phyloP scores from a whole-genome alignment of 2,113 vertebrate genomes.

The Malurus melanocephalus region DNA sequence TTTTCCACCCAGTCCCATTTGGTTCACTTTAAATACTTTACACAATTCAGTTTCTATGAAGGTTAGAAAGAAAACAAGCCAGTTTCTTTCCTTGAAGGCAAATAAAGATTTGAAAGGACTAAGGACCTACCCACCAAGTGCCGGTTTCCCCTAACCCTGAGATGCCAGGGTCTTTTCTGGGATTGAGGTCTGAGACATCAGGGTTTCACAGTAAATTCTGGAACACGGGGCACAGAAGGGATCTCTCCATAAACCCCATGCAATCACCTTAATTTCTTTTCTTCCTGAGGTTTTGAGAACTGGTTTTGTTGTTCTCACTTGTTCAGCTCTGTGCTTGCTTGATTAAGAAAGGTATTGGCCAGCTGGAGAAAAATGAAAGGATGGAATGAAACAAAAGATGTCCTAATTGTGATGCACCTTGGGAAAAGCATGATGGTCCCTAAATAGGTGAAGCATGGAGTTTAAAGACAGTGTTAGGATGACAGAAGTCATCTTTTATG shows the following conservation, averaged over 20 bases:
- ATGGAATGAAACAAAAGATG: neutral
- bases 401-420: neutral
- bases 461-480: neutral
- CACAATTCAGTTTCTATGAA: neutral
- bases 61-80: neutral
- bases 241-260: neutral
- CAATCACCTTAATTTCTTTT: neutral
- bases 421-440: neutral
- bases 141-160: neutral
- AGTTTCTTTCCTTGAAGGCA: neutral
- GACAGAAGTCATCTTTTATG: neutral
- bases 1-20: neutral
- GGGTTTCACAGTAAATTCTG: neutral
- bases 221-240: neutral
- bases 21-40: neutral
- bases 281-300: neutral
- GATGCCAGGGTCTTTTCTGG: neutral
- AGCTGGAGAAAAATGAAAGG: neutral
- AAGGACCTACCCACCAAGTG: neutral
- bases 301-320: neutral
- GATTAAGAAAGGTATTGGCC: neutral
- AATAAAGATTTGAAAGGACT: neutral
- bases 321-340: neutral
- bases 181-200: neutral
- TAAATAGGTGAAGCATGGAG: neutral